phyloP scores from a whole-genome alignment of 2,113 vertebrate genomes.

The Alligator sinensis region DNA sequence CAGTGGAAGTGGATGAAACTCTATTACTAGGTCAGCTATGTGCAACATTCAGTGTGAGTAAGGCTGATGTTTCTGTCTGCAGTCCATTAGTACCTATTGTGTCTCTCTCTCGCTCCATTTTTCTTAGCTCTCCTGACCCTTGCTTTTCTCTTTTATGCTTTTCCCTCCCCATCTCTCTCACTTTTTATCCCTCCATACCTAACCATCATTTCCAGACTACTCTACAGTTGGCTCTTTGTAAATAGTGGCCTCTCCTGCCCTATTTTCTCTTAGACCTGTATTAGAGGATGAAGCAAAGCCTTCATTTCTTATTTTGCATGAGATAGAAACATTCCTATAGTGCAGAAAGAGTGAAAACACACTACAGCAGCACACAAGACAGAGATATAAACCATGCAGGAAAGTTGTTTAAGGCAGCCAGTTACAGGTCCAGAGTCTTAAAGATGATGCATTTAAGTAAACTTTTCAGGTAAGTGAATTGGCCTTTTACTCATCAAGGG shows the following conservation, averaged over 20 bases:
- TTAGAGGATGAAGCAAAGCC: background rate
- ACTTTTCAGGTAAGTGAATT: conserved; percentile 19
- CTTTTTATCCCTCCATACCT: background rate
- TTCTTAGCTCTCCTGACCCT: background rate
- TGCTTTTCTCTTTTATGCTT: background rate
- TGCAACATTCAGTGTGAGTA: background rate
- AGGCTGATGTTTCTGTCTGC: background rate
- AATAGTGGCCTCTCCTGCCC: background rate
- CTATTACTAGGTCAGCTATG: too few species aligned
- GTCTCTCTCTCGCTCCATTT: too few species aligned
- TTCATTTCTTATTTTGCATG: background rate
- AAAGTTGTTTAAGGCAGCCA: background rate
- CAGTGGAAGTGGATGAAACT: too few species aligned
- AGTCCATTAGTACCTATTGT: background rate
- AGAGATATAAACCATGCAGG: background rate
- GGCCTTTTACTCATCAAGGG: conserved; percentile 9
- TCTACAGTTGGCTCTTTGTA: background rate
- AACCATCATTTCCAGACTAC: background rate
- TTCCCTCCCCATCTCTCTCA: background rate
- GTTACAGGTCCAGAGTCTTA: background rate
- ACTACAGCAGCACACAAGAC: background rate
- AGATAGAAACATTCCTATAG: background rate
- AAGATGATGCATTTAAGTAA: background rate
- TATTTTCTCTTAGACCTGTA: background rate
- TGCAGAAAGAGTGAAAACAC: background rate